Evolutionary conservation across 2,888 invertebrate genomes (phyloP), one percentile per base, ranked within the genome.

Genomic region (Sabellastarte sp.): DNA sequence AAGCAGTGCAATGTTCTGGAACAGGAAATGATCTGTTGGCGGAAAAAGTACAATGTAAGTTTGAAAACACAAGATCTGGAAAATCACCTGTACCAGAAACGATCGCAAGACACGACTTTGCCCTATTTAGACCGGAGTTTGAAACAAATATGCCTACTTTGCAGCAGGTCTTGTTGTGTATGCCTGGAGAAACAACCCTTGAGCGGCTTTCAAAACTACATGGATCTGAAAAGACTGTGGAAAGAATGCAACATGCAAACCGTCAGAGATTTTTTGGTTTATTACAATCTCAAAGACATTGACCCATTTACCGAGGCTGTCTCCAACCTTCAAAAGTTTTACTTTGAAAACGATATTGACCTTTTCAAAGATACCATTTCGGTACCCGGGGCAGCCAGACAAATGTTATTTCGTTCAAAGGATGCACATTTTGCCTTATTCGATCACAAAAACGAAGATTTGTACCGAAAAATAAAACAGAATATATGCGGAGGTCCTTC

Each of bases 201-300:
- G 41, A 5, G 15, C 20, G 41, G 41, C 10, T 10, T 15, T 10
- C 41, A 41, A 41, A 41, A 41, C 41, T 41, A 41, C 20, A 20
- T 15, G 5, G 5, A 20, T 10, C 20, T 41, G 15, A 41, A 41
- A 41, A 20, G 15, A 41, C 10, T 73, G 1, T 73, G 73, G 72
- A 41, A 52, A 15, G 51, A 68, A 24, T 33, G 60, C 20, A 15
- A 60, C 2, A 72, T 72, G 71, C 57, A 26, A 0, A 68, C 65
- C 1, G 65, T 72, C 50, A 24, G 56, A 24, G 72, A 74, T 41
- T 74, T 72, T 59, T 63, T 74, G 1, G 59, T 58, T 2, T 74
- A 70, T 67, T 72, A 73, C 50, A 73, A 71, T 57, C 70, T 70
- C 62, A 51, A 65, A 28, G 73, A 69, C 32, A 66, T 68, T 2